Evolutionary conservation across 2,888 invertebrate genomes (phyloP).

Genomic region (Eupithecia centaureata): DNA sequence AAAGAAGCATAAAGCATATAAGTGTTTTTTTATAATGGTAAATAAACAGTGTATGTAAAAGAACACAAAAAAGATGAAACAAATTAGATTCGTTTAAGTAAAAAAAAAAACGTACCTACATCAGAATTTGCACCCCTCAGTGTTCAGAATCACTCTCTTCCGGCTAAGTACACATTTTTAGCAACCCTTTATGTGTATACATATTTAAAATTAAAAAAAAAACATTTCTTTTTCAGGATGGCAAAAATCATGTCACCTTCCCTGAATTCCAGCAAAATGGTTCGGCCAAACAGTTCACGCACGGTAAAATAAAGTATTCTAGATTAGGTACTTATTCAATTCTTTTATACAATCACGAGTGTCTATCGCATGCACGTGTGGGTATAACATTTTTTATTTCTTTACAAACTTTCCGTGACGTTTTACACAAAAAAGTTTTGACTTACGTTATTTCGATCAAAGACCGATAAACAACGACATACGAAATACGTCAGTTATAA

Average conservation of each 20-base stretch:
- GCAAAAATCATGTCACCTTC: slow-evolving; percentile 95
- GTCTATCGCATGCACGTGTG: slow-evolving; percentile 83
- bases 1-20: too few relatives aligned
- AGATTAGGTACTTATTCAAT: slow-evolving; percentile 86
- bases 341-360: slow-evolving; percentile 80
- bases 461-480: background rate
- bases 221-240: slow-evolving; percentile 85
- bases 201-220: too few relatives aligned
- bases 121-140: too few relatives aligned
- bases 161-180: too few relatives aligned
- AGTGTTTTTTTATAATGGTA: too few relatives aligned
- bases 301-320: slow-evolving; percentile 91
- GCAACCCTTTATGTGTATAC: too few relatives aligned
- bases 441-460: background rate
- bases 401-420: slow-evolving; percentile 46
- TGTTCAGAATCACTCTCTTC: too few relatives aligned
- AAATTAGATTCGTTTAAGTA: too few relatives aligned
- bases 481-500: background rate
- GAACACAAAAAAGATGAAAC: too few relatives aligned
- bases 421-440: background rate
- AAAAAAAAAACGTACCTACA: too few relatives aligned
- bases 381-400: slow-evolving; percentile 57
- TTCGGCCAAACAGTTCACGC: slow-evolving; percentile 93
- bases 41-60: too few relatives aligned
- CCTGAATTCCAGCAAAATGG: slow-evolving; percentile 96